A percentile compares a stretch with the other conserved stretches of the same genome.
phyloP scores from a whole-genome alignment of 2,888 invertebrate species.

The Nephrotoma guestfalica region DNA sequence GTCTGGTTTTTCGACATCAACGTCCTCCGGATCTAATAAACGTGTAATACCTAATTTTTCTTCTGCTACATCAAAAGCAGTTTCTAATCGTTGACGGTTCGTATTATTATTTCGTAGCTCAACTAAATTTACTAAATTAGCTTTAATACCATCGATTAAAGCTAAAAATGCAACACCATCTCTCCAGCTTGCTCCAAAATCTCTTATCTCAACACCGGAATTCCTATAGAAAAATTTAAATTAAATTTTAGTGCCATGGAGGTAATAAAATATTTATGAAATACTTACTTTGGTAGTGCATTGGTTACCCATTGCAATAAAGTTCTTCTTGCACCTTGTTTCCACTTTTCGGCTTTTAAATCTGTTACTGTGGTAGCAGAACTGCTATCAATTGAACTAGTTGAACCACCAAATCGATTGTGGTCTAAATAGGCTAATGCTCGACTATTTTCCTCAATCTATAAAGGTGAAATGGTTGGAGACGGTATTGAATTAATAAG shows the following conservation, averaged over 20 bases:
- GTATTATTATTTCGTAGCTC: slow-evolving; percentile 46
- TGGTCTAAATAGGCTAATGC: slow-evolving; percentile 75
- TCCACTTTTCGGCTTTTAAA: slow-evolving; percentile 53
- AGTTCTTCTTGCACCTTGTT: slow-evolving; percentile 81
- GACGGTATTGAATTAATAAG: neutral
- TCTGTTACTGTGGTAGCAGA: slow-evolving; percentile 42
- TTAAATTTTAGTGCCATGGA: neutral
- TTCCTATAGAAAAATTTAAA: slow-evolving; percentile 40
- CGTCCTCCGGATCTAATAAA: slow-evolving; percentile 87
- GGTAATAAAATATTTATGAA: neutral
- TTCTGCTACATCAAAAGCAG: slow-evolving; percentile 89
- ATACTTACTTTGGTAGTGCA: slow-evolving; percentile 61
- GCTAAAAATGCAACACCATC: slow-evolving; percentile 93
- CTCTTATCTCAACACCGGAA: slow-evolving; percentile 73
- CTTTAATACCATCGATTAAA: slow-evolving; percentile 87
- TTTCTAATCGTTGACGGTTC: slow-evolving; percentile 73
- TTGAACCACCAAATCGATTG: slow-evolving; percentile 54
- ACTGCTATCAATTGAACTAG: slow-evolving; percentile 66
- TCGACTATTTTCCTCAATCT: slow-evolving; percentile 93
- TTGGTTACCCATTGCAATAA: slow-evolving; percentile 90
- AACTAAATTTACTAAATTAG: slow-evolving; percentile 78
- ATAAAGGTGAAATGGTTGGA: slow-evolving; percentile 15
- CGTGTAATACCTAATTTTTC: slow-evolving; percentile 79
- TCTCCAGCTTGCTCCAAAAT: slow-evolving; percentile 92
- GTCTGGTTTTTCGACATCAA: slow-evolving; percentile 90